phyloP scores from a whole-genome alignment of 53 echinoderm and acorn worm species.

The Temnopleurus reevesii region DNA sequence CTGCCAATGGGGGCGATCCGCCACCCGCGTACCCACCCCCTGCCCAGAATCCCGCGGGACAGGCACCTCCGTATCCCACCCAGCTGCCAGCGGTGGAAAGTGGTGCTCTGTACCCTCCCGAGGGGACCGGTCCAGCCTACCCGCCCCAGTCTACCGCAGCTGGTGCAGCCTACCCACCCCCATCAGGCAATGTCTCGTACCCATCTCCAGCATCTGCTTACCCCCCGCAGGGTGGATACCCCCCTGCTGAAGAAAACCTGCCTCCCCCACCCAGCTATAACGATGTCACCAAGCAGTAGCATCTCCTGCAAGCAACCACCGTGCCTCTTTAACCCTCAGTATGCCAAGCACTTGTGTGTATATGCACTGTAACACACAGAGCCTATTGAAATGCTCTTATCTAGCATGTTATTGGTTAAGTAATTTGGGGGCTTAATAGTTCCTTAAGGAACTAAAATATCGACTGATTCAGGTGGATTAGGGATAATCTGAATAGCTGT shows the following conservation, averaged over 20 bases:
- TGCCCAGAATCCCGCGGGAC: not conserved
- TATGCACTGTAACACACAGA: too few species aligned
- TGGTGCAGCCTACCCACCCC: not conserved
- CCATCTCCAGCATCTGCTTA: not conserved
- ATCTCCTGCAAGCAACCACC: not conserved
- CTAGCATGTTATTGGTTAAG: too few species aligned
- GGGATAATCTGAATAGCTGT: too few species aligned
- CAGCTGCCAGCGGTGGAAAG: not conserved
- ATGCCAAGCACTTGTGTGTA: too few species aligned
- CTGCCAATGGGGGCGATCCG: not conserved
- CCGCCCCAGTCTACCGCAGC: not conserved
- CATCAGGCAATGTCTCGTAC: not conserved
- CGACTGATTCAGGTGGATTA: too few species aligned
- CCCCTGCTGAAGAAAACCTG: not conserved
- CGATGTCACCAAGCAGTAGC: constrained; percentile 3
- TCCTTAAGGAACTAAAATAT: too few species aligned
- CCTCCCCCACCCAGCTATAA: constrained; percentile 8
- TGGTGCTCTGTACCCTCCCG: not conserved
- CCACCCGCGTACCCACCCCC: not conserved
- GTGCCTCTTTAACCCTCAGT: too few species aligned
- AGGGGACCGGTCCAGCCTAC: not conserved
- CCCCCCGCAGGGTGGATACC: not conserved
- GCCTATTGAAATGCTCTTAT: too few species aligned
- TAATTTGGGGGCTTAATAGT: too few species aligned
- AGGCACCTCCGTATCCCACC: not conserved